phyloP scores from a whole-genome alignment of 1,140 invertebrate species.

The Teleogryllus occipitalis region DNA sequence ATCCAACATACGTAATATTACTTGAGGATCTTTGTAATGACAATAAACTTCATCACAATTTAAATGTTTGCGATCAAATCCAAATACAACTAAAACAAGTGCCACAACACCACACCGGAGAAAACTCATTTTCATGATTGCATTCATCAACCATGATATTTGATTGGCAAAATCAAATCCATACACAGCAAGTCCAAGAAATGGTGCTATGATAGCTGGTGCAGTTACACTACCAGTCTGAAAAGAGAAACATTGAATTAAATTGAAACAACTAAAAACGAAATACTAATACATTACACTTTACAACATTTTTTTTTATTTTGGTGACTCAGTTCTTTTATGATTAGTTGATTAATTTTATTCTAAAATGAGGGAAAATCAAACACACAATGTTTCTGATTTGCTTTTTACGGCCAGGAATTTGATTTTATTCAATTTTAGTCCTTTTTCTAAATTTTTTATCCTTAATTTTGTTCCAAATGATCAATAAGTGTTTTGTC shows the following conservation, averaged over 20 bases:
- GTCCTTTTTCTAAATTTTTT: too few species aligned
- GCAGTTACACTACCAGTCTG: constrained; percentile 57
- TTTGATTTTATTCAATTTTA: too few species aligned
- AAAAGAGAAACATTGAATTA: constrained; percentile 25
- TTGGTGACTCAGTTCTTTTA: too few species aligned
- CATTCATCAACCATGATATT: constrained; percentile 46
- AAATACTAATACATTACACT: too few species aligned
- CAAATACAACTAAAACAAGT: constrained; percentile 49
- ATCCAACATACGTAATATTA: constrained; percentile 33
- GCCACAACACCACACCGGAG: constrained; percentile 51
- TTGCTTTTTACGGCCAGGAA: too few species aligned
- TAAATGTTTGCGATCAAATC: constrained; percentile 44
- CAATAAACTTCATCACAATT: constrained; percentile 51
- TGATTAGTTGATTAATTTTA: too few species aligned
- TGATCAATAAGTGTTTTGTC: too few species aligned
- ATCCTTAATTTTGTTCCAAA: too few species aligned
- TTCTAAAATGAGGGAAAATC: too few species aligned
- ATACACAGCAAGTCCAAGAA: constrained; percentile 54
- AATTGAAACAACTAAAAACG: too few species aligned
- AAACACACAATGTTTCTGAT: too few species aligned
- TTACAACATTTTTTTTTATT: too few species aligned
- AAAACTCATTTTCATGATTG: constrained; percentile 52
- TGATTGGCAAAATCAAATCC: constrained; percentile 55
- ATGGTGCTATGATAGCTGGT: constrained; percentile 49
- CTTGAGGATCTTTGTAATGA: constrained; percentile 49